A percentile compares a stretch with the other conserved stretches of the same genome.
Evolutionary conservation across 2,113 vertebrate species (phyloP).

Genomic region (Gambusia affinis): DNA sequence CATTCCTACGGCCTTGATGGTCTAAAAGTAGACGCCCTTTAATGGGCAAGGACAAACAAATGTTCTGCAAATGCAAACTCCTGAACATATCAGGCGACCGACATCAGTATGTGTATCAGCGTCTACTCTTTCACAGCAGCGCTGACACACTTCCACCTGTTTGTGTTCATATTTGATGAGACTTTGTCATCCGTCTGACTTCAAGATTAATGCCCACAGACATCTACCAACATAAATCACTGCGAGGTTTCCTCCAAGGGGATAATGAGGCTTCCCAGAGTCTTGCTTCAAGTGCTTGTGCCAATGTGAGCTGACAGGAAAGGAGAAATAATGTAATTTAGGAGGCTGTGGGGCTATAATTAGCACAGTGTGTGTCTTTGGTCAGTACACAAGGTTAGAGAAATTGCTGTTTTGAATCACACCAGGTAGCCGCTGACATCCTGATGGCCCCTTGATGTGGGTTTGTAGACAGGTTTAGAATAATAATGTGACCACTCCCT

Average conservation of each 20-base stretch:
- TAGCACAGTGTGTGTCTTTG: slow-evolving; percentile 58
- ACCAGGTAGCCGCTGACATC: not conserved
- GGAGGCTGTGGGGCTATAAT: slow-evolving; percentile 58
- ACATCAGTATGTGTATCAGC: not conserved
- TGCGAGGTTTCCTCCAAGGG: slow-evolving; percentile 13
- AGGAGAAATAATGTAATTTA: slow-evolving; percentile 49
- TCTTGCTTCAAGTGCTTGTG: slow-evolving; percentile 37
- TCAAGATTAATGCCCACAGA: slow-evolving; percentile 21
- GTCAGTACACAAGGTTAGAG: slow-evolving; percentile 53
- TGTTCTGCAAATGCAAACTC: not conserved
- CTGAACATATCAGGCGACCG: not conserved
- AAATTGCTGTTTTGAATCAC: slow-evolving; percentile 37
- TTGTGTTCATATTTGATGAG: not conserved
- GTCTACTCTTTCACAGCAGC: not conserved
- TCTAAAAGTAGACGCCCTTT: not conserved
- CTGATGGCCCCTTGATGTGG: not conserved
- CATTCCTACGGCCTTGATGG: no score
- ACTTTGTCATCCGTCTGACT: slow-evolving; percentile 25
- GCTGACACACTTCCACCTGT: not conserved
- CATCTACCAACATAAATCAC: slow-evolving; percentile 34
- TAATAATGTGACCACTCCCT: slow-evolving; percentile 1
- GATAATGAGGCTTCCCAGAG: slow-evolving; percentile 11
- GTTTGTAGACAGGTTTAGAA: not conserved
- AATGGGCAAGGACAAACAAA: not conserved
- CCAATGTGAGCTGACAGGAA: slow-evolving; percentile 50